Conservation (phyloP, 1,140 invertebrate species). For the Drosophila chauvacae region DNA sequence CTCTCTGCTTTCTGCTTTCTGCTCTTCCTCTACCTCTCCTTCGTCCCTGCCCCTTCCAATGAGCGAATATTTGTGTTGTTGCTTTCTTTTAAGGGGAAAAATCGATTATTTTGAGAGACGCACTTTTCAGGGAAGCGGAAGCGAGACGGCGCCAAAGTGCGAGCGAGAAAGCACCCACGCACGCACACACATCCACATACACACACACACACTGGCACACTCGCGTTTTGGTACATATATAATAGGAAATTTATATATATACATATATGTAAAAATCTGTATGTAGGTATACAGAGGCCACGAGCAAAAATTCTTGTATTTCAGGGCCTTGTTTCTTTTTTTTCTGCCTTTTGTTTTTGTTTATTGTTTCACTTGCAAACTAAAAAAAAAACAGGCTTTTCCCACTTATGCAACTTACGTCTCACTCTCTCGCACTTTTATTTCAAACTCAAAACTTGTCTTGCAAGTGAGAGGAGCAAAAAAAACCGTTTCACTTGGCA, state of each 20-base stretch:
- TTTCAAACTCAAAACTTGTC: slow-evolving; percentile 12
- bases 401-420: slow-evolving; percentile 79
- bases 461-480: slow-evolving; percentile 12
- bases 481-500: slow-evolving; percentile 19
- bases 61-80: slow-evolving; percentile 16
- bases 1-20: neutral
- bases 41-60: neutral
- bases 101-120: slow-evolving; percentile 60
- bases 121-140: slow-evolving; percentile 8
- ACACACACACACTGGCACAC: neutral
- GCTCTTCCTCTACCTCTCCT: neutral
- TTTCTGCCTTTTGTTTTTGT: neutral
- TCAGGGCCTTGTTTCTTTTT: slow-evolving; percentile 7
- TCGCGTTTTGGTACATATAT: slow-evolving; percentile 2
- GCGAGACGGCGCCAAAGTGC: slow-evolving; percentile 8
- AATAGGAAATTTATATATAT: slow-evolving; percentile 7
- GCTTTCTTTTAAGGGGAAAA: slow-evolving; percentile 46
- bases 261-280: slow-evolving; percentile 4
- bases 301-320: slow-evolving; percentile 1
- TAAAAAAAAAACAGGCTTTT: slow-evolving; percentile 1
- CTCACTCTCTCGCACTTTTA: slow-evolving; percentile 72
- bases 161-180: slow-evolving; percentile 24
- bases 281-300: slow-evolving; percentile 24
- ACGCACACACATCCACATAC: slow-evolving; percentile 9
- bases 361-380: slow-evolving; percentile 1